phyloP scores from a whole-genome alignment of 1,140 invertebrate species.

The Temnothorax nylanderi region DNA sequence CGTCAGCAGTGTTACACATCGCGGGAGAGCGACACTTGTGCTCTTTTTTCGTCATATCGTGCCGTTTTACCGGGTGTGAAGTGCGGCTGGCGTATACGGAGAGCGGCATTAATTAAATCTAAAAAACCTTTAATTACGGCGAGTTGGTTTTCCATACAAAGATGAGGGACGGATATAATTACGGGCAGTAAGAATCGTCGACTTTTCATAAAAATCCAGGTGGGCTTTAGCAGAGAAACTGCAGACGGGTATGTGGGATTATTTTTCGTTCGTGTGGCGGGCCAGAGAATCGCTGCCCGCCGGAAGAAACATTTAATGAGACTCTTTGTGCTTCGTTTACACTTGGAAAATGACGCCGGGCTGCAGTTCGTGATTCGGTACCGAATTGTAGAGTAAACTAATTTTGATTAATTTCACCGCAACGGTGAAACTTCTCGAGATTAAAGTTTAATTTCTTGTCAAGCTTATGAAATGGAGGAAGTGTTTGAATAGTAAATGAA shows the following conservation, averaged over 20 bases:
- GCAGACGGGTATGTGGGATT: background rate
- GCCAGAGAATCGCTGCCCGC: slow-evolving; percentile 3
- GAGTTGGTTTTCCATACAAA: slow-evolving; percentile 39
- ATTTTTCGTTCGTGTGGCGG: slow-evolving; percentile 12
- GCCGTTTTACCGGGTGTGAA: slow-evolving; percentile 30
- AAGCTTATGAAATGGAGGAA: background rate
- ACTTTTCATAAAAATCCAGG: slow-evolving; percentile 29
- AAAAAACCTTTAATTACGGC: slow-evolving; percentile 61
- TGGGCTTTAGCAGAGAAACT: slow-evolving; percentile 18
- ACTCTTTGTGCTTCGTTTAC: slow-evolving; percentile 44
- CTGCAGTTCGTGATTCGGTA: slow-evolving; percentile 4
- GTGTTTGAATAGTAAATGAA: background rate
- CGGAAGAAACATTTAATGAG: slow-evolving; percentile 44
- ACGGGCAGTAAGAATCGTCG: slow-evolving; percentile 23
- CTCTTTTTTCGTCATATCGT: slow-evolving; percentile 25
- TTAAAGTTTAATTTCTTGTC: slow-evolving; percentile 27
- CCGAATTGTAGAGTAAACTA: slow-evolving; percentile 25
- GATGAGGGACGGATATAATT: slow-evolving; percentile 24
- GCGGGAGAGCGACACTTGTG: slow-evolving; percentile 27
- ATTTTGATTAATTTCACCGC: slow-evolving; percentile 39
- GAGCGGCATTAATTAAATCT: slow-evolving; percentile 68
- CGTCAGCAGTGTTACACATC: slow-evolving; percentile 18
- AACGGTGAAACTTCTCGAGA: slow-evolving; percentile 7
- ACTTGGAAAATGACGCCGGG: slow-evolving; percentile 40
- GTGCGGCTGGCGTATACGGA: background rate